A percentile compares a stretch with the other conserved stretches of the same genome.
Evolutionary conservation across 2,888 invertebrate species (phyloP).

Genomic region (Volucella zonaria): DNA sequence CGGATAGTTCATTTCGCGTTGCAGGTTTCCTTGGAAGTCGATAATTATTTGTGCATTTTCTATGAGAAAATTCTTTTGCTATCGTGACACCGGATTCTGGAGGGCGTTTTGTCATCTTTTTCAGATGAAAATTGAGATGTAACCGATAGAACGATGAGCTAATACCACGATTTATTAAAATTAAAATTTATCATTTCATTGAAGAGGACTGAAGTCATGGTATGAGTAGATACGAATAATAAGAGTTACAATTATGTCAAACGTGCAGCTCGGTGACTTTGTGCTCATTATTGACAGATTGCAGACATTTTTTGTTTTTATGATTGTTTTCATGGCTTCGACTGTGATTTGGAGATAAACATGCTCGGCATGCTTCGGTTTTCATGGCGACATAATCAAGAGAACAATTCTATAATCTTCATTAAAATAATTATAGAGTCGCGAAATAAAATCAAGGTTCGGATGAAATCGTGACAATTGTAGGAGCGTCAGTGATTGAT

Average conservation of each 20-base stretch:
- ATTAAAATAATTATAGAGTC: constrained; percentile 19
- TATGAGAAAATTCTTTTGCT: constrained; percentile 22
- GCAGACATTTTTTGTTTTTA: constrained; percentile 31
- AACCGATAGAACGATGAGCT: constrained; percentile 64
- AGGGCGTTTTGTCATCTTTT: constrained; percentile 45
- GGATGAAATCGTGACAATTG: not conserved
- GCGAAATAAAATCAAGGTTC: not conserved
- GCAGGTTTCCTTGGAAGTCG: constrained; percentile 29
- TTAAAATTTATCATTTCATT: constrained; percentile 44
- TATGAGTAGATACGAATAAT: not conserved
- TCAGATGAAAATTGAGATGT: constrained; percentile 58
- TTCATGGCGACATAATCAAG: constrained; percentile 19
- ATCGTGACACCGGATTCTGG: constrained; percentile 60
- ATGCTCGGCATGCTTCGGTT: constrained; percentile 3
- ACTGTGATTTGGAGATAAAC: not conserved
- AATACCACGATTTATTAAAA: constrained; percentile 65
- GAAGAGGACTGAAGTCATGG: constrained; percentile 12
- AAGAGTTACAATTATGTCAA: constrained; percentile 34
- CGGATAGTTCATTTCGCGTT: not conserved
- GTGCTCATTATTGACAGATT: constrained; percentile 38
- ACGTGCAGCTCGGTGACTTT: constrained; percentile 44
- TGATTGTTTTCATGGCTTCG: not conserved
- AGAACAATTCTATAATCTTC: constrained; percentile 21
- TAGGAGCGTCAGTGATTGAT: not conserved
- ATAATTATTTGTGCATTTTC: constrained; percentile 19